A percentile compares a stretch with the other conserved stretches of the same genome.
phyloP scores from a whole-genome alignment of 1,140 invertebrate genomes.

The Saxidomus purpurata region DNA sequence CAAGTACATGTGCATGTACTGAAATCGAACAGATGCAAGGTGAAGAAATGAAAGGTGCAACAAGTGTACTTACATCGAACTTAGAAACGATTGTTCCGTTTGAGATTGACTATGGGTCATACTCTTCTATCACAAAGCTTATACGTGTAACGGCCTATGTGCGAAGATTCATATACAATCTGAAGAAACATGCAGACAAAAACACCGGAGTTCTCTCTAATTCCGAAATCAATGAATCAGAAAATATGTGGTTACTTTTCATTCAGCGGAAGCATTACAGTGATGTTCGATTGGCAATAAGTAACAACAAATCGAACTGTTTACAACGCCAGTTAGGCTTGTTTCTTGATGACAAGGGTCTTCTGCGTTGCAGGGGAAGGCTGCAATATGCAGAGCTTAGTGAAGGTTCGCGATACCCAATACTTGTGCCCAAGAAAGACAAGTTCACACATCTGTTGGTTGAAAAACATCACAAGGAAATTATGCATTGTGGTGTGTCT shows the following conservation, averaged over 20 bases:
- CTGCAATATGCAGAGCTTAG: conserved; percentile 38
- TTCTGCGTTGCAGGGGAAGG: conserved; percentile 46
- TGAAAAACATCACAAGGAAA: too few relatives aligned
- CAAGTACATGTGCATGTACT: too few relatives aligned
- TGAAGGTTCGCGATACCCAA: conserved; percentile 21
- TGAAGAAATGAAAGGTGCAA: neutral
- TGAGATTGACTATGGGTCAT: neutral
- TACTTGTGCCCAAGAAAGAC: neutral
- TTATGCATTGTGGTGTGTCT: conserved; percentile 19
- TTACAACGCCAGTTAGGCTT: conserved; percentile 38
- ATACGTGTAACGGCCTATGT: conserved; percentile 14
- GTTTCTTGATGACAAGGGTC: neutral
- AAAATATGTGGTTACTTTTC: neutral
- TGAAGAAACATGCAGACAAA: too few relatives aligned
- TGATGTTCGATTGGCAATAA: neutral
- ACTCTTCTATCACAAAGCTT: neutral
- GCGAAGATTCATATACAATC: too few relatives aligned
- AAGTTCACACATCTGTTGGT: neutral
- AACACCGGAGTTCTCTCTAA: too few relatives aligned
- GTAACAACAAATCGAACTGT: neutral
- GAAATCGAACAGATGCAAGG: neutral
- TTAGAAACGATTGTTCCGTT: neutral
- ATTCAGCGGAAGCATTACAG: conserved; percentile 35
- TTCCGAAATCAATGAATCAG: neutral
- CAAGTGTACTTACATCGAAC: too few relatives aligned